A percentile compares a stretch with the other conserved stretches of the same genome.
These are phyloP conservation scores for Parus major DNA, from an alignment of 2,113 vertebrate genomes.

Conservation along the genomic window DNA sequence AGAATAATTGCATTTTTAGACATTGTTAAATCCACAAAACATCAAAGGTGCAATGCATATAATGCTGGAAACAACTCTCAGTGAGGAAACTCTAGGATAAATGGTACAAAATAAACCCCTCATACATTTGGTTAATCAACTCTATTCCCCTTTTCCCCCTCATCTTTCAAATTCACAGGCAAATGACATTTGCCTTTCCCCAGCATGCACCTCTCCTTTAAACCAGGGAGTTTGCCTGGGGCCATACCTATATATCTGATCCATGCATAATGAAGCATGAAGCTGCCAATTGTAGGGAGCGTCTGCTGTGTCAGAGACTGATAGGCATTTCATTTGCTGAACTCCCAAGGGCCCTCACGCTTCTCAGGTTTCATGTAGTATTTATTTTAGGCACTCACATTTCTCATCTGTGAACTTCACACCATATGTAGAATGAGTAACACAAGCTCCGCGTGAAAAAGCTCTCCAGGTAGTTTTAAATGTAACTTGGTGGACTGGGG, in stretches of 20 bases:
- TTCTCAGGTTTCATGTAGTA: slow-evolving; percentile 80
- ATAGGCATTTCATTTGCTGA: slow-evolving; percentile 88
- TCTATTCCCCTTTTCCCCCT: not conserved
- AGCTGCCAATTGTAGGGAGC: slow-evolving; percentile 83
- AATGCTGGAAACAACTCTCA: not conserved
- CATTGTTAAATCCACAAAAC: not conserved
- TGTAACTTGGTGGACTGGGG: slow-evolving; percentile 5
- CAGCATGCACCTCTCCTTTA: slow-evolving; percentile 61
- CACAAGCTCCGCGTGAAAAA: slow-evolving; percentile 32
- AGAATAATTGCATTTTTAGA: slow-evolving; percentile 2
- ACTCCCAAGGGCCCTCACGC: slow-evolving; percentile 77
- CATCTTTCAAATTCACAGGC: slow-evolving; percentile 53
- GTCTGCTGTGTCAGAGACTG: slow-evolving; percentile 86
- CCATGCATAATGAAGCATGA: slow-evolving; percentile 86
- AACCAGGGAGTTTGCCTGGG: slow-evolving; percentile 74
- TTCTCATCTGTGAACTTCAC: slow-evolving; percentile 80
- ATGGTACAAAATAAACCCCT: slow-evolving; percentile 9
- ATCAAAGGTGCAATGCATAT: not conserved
- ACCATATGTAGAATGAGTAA: slow-evolving; percentile 73
- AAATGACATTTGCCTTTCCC: slow-evolving; percentile 60
- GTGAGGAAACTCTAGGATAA: not conserved
- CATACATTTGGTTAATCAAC: slow-evolving; percentile 28
- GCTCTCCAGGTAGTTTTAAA: slow-evolving; percentile 65
- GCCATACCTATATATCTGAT: slow-evolving; percentile 83
- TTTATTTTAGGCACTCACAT: slow-evolving; percentile 73